Evolutionary conservation across 2,888 invertebrate genomes (phyloP).

Genomic region (Sarcophaga subvicina): DNA sequence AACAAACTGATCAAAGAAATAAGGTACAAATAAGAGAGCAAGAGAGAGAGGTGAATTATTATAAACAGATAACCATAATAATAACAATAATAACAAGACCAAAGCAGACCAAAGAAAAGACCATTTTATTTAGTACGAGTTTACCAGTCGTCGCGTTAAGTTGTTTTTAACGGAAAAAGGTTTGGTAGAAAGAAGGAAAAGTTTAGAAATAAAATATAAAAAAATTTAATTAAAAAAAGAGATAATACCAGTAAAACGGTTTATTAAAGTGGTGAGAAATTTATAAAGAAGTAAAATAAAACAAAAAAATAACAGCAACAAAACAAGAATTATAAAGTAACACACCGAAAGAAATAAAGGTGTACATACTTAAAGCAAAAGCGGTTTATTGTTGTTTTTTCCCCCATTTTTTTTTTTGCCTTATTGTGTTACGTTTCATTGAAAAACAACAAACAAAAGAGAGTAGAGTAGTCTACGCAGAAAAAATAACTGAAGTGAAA

Average conservation of each 20-base stretch:
- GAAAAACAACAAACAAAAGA: conserved; percentile 53
- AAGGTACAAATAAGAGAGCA: background rate
- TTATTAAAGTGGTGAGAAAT: conserved; percentile 64
- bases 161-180: conserved; percentile 65
- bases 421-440: conserved; percentile 38
- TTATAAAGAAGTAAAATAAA: conserved; percentile 51
- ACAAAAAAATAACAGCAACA: conserved; percentile 60
- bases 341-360: conserved; percentile 56
- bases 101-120: conserved; percentile 1
- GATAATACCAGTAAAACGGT: conserved; percentile 52
- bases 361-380: conserved; percentile 68
- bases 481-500: conserved; percentile 68
- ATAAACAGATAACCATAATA: no score
- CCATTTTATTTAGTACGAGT: conserved; percentile 63
- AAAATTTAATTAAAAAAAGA: conserved; percentile 18
- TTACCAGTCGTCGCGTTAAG: conserved; percentile 71
- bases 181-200: conserved; percentile 22
- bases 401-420: background rate
- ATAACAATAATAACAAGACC: background rate
- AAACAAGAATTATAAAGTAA: conserved; percentile 44
- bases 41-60: no score
- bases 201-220: conserved; percentile 20
- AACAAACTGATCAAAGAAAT: conserved; percentile 41
- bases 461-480: conserved; percentile 54
- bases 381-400: conserved; percentile 48